phyloP scores from a whole-genome alignment of 2,797 vertebrate genomes.

The Schizopygopsis pylzovi region DNA sequence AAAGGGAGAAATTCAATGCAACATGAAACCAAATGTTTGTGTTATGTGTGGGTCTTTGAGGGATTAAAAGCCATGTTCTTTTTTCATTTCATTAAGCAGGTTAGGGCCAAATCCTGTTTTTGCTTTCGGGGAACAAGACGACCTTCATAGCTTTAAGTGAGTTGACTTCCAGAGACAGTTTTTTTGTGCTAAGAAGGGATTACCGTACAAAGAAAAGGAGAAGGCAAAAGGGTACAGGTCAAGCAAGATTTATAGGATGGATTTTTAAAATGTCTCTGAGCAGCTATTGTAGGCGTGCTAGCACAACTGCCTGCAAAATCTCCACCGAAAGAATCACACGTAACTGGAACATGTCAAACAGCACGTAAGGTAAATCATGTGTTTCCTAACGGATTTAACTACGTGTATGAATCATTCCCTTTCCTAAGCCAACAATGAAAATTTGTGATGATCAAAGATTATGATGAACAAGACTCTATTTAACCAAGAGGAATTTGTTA shows the following conservation, averaged over 20 bases:
- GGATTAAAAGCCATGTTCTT: constrained; percentile 36
- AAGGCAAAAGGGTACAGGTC: constrained; percentile 26
- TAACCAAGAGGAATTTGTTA: not conserved
- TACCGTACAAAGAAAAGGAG: constrained; percentile 25
- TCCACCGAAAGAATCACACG: constrained; percentile 36
- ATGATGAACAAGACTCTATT: not conserved
- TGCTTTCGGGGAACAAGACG: constrained; percentile 36
- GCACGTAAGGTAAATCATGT: constrained; percentile 33
- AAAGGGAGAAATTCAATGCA: constrained; percentile 7
- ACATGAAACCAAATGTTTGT: constrained; percentile 21
- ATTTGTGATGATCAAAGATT: not conserved
- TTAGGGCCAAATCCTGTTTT: constrained; percentile 40
- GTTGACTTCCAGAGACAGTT: constrained; percentile 26
- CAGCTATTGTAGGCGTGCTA: constrained; percentile 4
- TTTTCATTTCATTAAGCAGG: constrained; percentile 26
- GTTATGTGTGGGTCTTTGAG: constrained; percentile 23
- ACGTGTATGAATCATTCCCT: constrained; percentile 13
- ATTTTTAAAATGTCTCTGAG: constrained; percentile 29
- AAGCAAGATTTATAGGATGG: constrained; percentile 12
- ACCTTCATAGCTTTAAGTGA: constrained; percentile 34
- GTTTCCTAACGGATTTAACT: constrained; percentile 18
- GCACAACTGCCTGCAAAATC: constrained; percentile 39
- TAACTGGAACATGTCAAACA: constrained; percentile 35
- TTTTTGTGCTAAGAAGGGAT: constrained; percentile 43
- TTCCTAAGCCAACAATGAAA: constrained; percentile 1